phyloP scores from a whole-genome alignment of 2,888 invertebrate genomes.

The Macropis europaea region DNA sequence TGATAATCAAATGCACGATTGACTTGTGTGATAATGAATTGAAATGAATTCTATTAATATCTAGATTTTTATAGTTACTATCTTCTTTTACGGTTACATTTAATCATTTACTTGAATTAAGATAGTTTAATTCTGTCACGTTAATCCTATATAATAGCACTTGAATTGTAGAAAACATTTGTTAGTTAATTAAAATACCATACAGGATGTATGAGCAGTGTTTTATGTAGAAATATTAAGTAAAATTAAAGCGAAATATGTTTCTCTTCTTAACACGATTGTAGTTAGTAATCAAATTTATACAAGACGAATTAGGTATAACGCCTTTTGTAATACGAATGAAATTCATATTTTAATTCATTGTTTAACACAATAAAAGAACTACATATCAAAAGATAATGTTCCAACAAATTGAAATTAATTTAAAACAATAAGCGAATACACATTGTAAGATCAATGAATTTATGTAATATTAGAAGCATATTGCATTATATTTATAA shows the following conservation, averaged over 20 bases:
- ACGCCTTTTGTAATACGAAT: conserved; percentile 4
- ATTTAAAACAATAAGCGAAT: conserved; percentile 12
- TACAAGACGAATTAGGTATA: conserved; percentile 13
- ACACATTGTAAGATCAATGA: conserved; percentile 6
- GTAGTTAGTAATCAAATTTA: conserved; percentile 24
- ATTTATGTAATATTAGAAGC: conserved; percentile 12
- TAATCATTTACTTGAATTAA: neutral
- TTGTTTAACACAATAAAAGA: neutral
- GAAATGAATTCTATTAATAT: neutral
- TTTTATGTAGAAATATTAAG: neutral
- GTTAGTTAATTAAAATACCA: conserved; percentile 5
- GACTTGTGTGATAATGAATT: conserved; percentile 7
- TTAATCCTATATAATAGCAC: conserved; percentile 16
- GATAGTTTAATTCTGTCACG: neutral
- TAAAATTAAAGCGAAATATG: conserved; percentile 11
- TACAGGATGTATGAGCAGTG: neutral
- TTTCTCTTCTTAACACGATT: neutral
- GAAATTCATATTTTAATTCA: conserved; percentile 1
- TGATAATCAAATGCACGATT: conserved; percentile 2
- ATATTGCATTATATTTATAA: conserved; percentile 2
- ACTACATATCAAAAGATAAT: conserved; percentile 1
- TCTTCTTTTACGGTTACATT: neutral
- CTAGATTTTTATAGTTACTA: neutral
- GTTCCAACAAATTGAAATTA: conserved; percentile 3
- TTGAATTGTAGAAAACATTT: neutral